Conservation (phyloP, 1,140 invertebrate genomes). For the Drosophila pseudoobscura region DNA sequence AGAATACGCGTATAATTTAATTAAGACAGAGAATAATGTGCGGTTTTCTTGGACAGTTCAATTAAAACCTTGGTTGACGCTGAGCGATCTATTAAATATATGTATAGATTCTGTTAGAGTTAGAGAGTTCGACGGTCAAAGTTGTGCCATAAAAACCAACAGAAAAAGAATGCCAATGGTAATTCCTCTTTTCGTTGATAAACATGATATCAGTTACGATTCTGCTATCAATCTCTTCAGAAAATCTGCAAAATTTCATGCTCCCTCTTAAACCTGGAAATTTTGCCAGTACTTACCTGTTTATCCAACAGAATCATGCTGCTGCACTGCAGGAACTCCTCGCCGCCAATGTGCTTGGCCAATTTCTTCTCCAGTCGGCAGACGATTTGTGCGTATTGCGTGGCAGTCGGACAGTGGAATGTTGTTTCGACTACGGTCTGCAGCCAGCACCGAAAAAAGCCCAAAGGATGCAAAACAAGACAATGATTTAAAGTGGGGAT, state of each 20-base stretch:
- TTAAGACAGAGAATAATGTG: too few species aligned
- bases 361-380: conserved; percentile 80
- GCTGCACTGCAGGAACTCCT: conserved; percentile 82
- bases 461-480: conserved; percentile 27
- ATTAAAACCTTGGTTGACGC: too few species aligned
- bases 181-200: too few species aligned
- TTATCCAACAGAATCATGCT: conserved; percentile 75
- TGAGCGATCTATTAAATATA: too few species aligned
- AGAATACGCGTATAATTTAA: too few species aligned
- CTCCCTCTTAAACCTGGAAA: background rate
- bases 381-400: conserved; percentile 82
- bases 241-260: too few species aligned
- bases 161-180: too few species aligned
- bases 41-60: background rate
- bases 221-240: too few species aligned
- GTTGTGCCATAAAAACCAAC: too few species aligned
- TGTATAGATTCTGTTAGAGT: too few species aligned
- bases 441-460: conserved; percentile 20
- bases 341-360: conserved; percentile 80
- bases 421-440: conserved; percentile 8
- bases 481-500: conserved; percentile 10
- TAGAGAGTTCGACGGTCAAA: too few species aligned
- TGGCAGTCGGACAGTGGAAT: conserved; percentile 72
- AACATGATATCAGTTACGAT: too few species aligned
- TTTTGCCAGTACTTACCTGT: conserved; percentile 54